Conservation (phyloP, 2,113 vertebrate species). For the Micronycteris hirsuta region DNA sequence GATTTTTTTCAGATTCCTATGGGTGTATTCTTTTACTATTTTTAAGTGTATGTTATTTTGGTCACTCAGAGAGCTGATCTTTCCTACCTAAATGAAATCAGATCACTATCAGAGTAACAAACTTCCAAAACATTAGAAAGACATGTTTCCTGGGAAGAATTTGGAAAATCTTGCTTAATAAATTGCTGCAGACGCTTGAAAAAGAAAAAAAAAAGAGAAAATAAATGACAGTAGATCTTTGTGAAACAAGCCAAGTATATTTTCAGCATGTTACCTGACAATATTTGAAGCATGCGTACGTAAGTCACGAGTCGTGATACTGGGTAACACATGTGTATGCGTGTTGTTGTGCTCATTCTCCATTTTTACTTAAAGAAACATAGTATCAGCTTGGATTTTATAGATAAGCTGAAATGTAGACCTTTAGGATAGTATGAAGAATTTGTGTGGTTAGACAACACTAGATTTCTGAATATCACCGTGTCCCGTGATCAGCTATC, state of each 20-base stretch:
- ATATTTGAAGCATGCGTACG: background rate
- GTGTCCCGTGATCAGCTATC: background rate
- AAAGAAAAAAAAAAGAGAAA: background rate
- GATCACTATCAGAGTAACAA: background rate
- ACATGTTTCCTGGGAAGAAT: background rate
- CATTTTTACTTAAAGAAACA: background rate
- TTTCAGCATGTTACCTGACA: background rate
- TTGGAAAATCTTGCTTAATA: conserved; percentile 18
- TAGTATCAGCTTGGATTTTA: background rate
- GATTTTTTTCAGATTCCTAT: background rate
- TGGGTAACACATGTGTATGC: background rate
- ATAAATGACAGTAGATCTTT: background rate
- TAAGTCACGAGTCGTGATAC: background rate
- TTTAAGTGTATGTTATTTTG: conserved; percentile 15
- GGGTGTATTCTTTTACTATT: background rate
- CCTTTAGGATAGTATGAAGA: background rate
- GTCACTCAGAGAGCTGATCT: background rate
- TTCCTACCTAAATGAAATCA: background rate
- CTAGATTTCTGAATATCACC: background rate
- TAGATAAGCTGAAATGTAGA: background rate
- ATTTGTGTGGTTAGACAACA: background rate
- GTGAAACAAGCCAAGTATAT: background rate
- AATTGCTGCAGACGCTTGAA: background rate
- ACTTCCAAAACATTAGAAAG: background rate
- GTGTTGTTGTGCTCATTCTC: background rate